Base-by-base conservation (phyloP, 2,113 vertebrate genomes). In the Cochlearius cochlearius region DNA sequence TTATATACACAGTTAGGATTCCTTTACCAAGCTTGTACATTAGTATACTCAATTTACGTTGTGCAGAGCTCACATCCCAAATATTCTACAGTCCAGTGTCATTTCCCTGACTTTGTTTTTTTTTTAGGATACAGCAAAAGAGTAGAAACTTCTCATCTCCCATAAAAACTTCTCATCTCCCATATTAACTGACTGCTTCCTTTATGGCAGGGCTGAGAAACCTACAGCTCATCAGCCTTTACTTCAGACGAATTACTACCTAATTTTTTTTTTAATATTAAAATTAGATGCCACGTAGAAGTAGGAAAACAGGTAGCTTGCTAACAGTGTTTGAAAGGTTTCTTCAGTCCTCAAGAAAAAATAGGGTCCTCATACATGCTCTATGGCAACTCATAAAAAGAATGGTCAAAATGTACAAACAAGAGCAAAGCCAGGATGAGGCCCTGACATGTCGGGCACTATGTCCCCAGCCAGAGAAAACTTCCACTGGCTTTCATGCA, bases 11-110 rank as follows among this genome's bases (percentile, higher is more conserved):
- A 86, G 73, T 53, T 69, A 96, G 77, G 71, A 91, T 91, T 96
- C 90, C 88, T 97, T 97, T 94, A 96, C 89, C 76, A 96, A 95
- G 88, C 85, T 88, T 85, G 93, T 94, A 34, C 90, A 79, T 94
- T 94, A 94, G 86, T 34, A 52, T 71, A 95, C 60, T 27, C 74
- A 53, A 88, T 86, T 94, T 96, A 88, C 6, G 20, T 74, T 76
- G 52, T 55, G 53, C 64, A 86, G 45, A 66, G 50, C 41, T 97
- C 91, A 75, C 38, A 92, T 96, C 56, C 88, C 72, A 94, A 96
- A 93, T 39, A 73, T 75, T 76, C 16, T 78, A 78, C 82, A 94
- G 92, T 27, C 21, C 8, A 1, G 23, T 58, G 67, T 71, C 38
- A 74, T 71, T 95, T 63, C 36, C 36, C 67, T 78, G 67, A 71